Conservation (phyloP, 2,888 invertebrate genomes). For the Chloroclysta siterata region DNA sequence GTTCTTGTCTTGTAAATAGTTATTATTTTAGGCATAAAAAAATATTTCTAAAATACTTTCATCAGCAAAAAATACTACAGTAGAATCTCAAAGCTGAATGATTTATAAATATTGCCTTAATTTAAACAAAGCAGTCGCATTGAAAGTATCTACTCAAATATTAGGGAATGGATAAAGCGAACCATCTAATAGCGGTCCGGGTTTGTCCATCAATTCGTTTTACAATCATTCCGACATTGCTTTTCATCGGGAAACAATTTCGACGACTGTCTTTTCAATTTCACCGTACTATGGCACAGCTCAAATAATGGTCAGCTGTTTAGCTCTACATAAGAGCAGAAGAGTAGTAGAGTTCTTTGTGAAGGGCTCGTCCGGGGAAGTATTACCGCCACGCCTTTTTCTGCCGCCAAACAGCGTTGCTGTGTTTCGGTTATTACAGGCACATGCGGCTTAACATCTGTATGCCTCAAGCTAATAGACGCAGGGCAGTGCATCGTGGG, state of each 20-base stretch:
- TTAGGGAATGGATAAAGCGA: conserved; percentile 17
- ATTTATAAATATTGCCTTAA: not conserved
- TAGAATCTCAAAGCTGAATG: not conserved
- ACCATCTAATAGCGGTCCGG: conserved; percentile 41
- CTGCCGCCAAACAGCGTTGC: too few species aligned
- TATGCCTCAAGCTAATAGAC: too few species aligned
- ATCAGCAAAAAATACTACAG: not conserved
- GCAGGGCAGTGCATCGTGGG: too few species aligned
- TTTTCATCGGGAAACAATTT: conserved; percentile 61
- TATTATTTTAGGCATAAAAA: too few species aligned
- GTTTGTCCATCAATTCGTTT: conserved; percentile 49
- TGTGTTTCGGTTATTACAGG: too few species aligned
- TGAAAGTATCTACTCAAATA: conserved; percentile 14
- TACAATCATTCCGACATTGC: conserved; percentile 55
- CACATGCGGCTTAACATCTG: too few species aligned
- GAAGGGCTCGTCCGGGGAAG: too few species aligned
- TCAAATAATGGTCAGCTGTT: conserved; percentile 2
- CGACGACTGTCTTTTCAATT: conserved; percentile 48
- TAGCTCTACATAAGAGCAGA: not conserved
- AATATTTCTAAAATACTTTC: not conserved
- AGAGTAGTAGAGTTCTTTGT: too few species aligned
- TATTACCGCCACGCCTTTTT: too few species aligned
- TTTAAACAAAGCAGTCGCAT: conserved; percentile 11
- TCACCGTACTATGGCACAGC: conserved; percentile 29
- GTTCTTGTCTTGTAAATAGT: too few species aligned